phyloP scores from a whole-genome alignment of 2,888 invertebrate species.

The Beris morrisii region DNA sequence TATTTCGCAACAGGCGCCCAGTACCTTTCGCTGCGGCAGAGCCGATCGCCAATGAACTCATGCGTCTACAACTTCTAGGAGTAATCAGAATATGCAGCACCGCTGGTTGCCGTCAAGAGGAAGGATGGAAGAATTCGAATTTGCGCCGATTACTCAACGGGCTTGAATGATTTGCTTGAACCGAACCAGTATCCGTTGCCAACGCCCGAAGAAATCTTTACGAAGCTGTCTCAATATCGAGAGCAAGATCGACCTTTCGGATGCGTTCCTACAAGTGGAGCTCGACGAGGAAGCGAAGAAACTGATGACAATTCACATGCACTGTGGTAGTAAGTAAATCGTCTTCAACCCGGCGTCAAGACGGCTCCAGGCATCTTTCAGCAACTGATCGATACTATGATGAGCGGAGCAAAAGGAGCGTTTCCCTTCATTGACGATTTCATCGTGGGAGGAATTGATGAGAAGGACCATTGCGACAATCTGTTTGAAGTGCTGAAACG shows the following conservation, averaged over 20 bases:
- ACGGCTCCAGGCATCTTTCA: slow-evolving; percentile 40
- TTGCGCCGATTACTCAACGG: no score
- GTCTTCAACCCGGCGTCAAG: slow-evolving; percentile 37
- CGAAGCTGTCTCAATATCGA: neutral
- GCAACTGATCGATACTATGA: no score
- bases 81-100: slow-evolving; percentile 35
- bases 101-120: no score
- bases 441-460: no score
- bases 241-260: slow-evolving; percentile 1
- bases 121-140: no score
- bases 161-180: no score
- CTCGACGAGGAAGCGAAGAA: slow-evolving; percentile 39
- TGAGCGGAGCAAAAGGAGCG: slow-evolving; percentile 34
- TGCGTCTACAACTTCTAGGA: slow-evolving; percentile 32
- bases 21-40: slow-evolving; percentile 4
- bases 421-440: no score
- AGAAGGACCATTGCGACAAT: no score
- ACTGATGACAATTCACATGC: slow-evolving; percentile 20
- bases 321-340: slow-evolving; percentile 21
- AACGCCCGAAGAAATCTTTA: no score
- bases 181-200: no score
- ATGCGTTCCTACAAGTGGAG: slow-evolving; percentile 40
- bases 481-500: no score
- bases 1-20: no score
- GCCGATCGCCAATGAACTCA: slow-evolving; percentile 25